Percentiles rank a stretch among this genome's conserved stretches.
These are phyloP conservation scores for Fratercula arctica DNA, from an alignment of 2,797 vertebrate genomes.

Conservation along the genomic window DNA sequence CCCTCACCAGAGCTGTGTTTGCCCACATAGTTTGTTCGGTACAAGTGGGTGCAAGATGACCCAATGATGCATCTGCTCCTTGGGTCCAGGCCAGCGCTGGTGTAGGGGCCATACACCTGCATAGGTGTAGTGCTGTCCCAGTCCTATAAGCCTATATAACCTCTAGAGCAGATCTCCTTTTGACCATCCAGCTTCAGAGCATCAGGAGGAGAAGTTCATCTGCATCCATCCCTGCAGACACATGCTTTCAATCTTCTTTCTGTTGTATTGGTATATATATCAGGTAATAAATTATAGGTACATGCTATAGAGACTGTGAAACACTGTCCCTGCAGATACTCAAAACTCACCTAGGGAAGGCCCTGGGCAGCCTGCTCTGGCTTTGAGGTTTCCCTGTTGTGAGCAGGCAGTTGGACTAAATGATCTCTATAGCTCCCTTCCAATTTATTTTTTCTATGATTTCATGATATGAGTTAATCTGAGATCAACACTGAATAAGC, in stretches of 20 bases:
- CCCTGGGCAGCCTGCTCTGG: not conserved
- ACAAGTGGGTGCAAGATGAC: not conserved
- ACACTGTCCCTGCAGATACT: not conserved
- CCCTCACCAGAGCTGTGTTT: not conserved
- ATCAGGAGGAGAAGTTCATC: not conserved
- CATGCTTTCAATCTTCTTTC: not conserved
- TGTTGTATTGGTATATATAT: not conserved
- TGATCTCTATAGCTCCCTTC: not conserved
- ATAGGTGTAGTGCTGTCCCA: fast-evolving
- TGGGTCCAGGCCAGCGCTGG: not conserved
- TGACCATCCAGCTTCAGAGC: not conserved
- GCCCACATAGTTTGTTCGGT: not conserved
- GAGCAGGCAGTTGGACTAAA: not conserved
- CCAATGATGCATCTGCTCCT: not conserved
- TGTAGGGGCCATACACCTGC: not conserved
- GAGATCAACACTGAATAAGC: not conserved
- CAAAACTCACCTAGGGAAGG: not conserved
- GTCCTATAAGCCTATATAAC: not conserved
- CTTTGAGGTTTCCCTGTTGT: not conserved
- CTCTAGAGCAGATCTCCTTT: not conserved
- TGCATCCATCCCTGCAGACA: not conserved
- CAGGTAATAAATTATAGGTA: not conserved
- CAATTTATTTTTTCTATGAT: not conserved
- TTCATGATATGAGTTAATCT: not conserved
- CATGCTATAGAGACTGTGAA: not conserved